phyloP scores from a whole-genome alignment of 2,113 vertebrate genomes.

The Ammodramus savannarum region DNA sequence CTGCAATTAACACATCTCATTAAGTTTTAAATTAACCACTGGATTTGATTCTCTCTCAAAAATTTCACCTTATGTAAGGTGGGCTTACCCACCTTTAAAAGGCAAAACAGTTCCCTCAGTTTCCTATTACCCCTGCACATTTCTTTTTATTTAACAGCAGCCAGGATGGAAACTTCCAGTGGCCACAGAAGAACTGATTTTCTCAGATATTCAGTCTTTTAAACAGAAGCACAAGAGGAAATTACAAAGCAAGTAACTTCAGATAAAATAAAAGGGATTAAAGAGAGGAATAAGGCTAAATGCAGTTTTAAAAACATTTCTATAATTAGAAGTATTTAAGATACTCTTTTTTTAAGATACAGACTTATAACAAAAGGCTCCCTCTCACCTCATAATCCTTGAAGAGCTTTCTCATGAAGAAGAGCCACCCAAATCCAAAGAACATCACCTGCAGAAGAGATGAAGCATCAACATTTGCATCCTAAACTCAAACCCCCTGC shows the following conservation, averaged over 20 bases:
- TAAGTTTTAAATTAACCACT: not conserved
- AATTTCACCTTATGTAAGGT: not conserved
- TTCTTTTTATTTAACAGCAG: not conserved
- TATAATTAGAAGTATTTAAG: not conserved
- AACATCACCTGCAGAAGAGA: constrained; percentile 84
- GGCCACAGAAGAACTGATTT: not conserved
- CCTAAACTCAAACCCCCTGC: not conserved
- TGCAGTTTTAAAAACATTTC: not conserved
- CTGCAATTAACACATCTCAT: not conserved
- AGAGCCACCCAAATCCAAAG: constrained; percentile 98
- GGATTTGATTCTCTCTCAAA: not conserved
- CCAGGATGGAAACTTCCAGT: not conserved
- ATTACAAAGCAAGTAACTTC: not conserved
- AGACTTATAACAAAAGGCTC: not conserved
- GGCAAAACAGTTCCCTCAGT: not conserved
- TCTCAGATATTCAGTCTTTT: not conserved
- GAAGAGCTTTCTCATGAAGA: constrained; percentile 95
- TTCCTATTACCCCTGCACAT: not conserved
- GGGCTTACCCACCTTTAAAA: not conserved
- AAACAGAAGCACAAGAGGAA: not conserved
- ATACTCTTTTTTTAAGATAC: not conserved
- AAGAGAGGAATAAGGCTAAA: not conserved
- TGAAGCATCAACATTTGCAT: not conserved
- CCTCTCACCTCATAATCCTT: constrained; percentile 94
- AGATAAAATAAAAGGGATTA: not conserved